Base-by-base conservation (phyloP, 2,113 vertebrate species). In the Marmota flaviventris region DNA sequence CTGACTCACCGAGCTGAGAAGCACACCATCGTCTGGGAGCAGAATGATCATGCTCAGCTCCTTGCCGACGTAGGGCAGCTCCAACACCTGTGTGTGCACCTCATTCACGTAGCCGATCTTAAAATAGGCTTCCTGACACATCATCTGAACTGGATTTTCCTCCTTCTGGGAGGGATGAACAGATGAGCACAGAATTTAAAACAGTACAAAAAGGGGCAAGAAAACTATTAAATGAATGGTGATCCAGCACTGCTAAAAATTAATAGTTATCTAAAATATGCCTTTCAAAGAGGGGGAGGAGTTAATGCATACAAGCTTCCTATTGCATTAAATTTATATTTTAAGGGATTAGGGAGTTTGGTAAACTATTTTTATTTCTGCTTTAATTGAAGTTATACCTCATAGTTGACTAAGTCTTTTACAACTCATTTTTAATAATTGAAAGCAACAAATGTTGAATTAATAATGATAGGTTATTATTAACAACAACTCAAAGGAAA, bases 11-110 rank as follows among this genome's bases (percentile, higher is more conserved):
- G 96, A 98, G 97, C 99, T 98, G 96, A 99, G 98, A 70, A 99
- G 99, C 90, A 99, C 97, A 0, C 99, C 99, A 0, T 97, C 51
- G 32, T 94, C 95, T 0, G 99, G 99, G 4, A 99, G 98, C 93
- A 99, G 85, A 91, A 99, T 98, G 88, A 99, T 82, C 99, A 99
- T 99, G 97, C 99, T 99, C 75, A 99, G 98, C n/a, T 99, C 99
- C 11, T 98, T 96, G 6, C 95, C 98, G 0, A 85, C 58, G 25
- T 99, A 99, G 0, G 99, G 99, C 29, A 99, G 76, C 98, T 99
- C 99, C n/a, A 99, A 98, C 94, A 99, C 90, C 98, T 99, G 98
- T 70, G 98, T 98, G 75, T 77, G 75, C 4, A 97, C 51, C 20
- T 99, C 99, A 0, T 96, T 83, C 29, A 99, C 93, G 34, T 96